Conservation (phyloP, 2,888 invertebrate species). For the Strigamia maritima region DNA sequence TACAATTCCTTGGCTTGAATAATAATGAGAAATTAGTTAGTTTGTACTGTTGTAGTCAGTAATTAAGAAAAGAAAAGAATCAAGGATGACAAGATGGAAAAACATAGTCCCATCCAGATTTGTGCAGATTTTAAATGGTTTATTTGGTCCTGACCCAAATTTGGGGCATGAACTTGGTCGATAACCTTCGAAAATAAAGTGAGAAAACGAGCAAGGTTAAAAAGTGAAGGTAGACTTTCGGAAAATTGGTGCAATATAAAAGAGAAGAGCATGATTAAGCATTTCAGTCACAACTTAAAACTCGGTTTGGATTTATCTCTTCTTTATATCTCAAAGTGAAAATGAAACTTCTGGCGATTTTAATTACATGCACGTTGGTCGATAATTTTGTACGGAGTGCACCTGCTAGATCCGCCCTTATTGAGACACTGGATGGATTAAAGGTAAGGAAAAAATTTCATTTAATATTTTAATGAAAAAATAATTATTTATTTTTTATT, state of each 20-base stretch:
- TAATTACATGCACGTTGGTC: background rate
- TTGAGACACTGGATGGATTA: background rate
- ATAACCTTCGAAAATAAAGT: background rate
- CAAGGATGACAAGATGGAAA: slow-evolving; percentile 17
- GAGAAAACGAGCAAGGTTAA: background rate
- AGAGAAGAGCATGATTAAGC: background rate
- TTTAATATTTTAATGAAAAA: background rate
- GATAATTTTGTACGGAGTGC: background rate
- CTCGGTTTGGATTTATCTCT: background rate
- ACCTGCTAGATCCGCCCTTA: background rate
- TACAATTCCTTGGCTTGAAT: no score
- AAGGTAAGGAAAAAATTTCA: background rate
- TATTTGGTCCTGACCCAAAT: slow-evolving; percentile 16
- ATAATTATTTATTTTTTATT: background rate
- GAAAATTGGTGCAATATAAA: background rate
- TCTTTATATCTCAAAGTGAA: background rate
- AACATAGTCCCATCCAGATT: background rate
- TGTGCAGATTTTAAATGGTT: background rate
- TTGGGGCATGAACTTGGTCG: slow-evolving; percentile 20
- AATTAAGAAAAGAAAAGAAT: background rate
- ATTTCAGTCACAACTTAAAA: background rate
- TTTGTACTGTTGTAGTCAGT: background rate
- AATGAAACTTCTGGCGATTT: background rate
- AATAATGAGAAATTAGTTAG: no score
- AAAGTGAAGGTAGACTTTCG: background rate